Conservation (phyloP, 2,113 vertebrate species). For the Sylvietta virens region DNA sequence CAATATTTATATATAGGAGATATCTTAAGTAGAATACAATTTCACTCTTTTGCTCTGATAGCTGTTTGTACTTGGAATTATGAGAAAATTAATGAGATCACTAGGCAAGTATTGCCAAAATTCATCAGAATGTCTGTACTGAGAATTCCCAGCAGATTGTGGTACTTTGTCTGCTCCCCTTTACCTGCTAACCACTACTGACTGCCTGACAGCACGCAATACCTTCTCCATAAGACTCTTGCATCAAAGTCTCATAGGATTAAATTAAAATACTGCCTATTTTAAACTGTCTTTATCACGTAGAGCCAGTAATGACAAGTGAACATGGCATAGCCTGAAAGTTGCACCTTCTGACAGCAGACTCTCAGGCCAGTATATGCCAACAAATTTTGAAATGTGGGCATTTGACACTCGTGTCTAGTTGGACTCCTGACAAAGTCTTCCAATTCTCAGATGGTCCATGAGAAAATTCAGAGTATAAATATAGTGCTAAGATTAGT, state of each 20-base stretch:
- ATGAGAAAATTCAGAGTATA: background rate
- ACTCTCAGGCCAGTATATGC: background rate
- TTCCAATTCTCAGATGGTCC: background rate
- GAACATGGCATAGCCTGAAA: background rate
- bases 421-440: background rate
- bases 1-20: background rate
- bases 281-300: accelerated
- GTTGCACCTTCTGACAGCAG: background rate
- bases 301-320: background rate
- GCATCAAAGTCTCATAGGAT: background rate
- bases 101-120: background rate
- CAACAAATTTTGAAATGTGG: background rate
- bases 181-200: background rate
- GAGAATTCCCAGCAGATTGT: background rate
- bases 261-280: background rate
- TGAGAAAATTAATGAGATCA: background rate
- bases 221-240: background rate
- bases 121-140: background rate
- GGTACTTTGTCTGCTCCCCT: background rate
- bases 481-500: background rate
- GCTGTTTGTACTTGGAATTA: background rate
- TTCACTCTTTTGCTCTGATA: background rate
- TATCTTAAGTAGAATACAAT: background rate
- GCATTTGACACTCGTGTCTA: background rate
- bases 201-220: background rate